Base-by-base conservation (phyloP, 1,140 invertebrate species). In the Neodiprion fabricii region DNA sequence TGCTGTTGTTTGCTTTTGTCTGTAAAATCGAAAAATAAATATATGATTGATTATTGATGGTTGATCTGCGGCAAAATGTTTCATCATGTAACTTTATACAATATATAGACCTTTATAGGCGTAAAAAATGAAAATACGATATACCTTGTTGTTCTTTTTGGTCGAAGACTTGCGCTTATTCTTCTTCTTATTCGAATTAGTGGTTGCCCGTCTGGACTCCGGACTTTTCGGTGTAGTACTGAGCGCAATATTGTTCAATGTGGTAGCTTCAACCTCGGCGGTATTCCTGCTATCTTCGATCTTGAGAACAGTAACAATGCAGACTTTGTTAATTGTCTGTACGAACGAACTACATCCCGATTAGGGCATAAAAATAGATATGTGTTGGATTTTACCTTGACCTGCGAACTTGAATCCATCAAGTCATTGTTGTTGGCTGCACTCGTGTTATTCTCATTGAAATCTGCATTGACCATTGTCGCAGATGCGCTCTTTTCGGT, bases 1-100 rank as follows among this genome's bases (percentile, higher is more conserved):
- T 90, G 75, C 81, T 91, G 74, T 89, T 90, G 71, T 80, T 84
- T 11, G 86, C 80, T 79, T 90, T 90, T 1, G 85, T 86, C 79
- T 91, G 68, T 86, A 69, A 69, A 21, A 69, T 65, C 17, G 61
- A 21, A 3, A 14, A 65, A 65, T 65, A 21, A 21, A 14, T 7
- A 65, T 14, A 21, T 12, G 1, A 69, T 69, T 11, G 23, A 5
- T 7, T 69, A 11, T 14, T 47, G 11, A 23, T 10, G 10, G 40
- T 11, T 61, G 53, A 61, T 11, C n/a, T 11, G n/a, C 53, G 1
- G n/a, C 53, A 11, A n/a, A 21, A 21, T 21, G 17, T 0, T 21
- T 21, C 17, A 21, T 21, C 17, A 21, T 21, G 17, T 21, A 21
- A 61, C 53, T 61, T 11, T 11, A 61, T 61, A 61, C 10, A 14